Evolutionary conservation across 2,797 vertebrate species (phyloP).

Genomic region (Diglossa cyanea): DNA sequence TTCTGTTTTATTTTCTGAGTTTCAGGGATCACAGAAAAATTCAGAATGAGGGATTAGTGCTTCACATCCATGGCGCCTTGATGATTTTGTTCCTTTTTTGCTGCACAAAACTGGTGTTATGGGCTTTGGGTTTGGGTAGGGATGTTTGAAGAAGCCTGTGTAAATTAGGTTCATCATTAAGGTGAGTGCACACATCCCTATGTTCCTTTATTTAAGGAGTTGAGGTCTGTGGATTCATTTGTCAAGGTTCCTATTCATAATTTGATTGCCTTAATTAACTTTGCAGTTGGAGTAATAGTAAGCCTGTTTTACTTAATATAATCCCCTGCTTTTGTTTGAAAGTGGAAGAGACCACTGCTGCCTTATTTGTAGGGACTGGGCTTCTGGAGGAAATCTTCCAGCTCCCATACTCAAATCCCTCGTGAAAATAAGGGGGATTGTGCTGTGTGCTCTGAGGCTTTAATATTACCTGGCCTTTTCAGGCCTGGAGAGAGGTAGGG

Average conservation of each 20-base stretch:
- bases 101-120: accelerated
- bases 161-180: neutral
- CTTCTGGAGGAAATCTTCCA: neutral
- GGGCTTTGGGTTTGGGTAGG: neutral
- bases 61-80: neutral
- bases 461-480: neutral
- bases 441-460: neutral
- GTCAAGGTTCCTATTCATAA: neutral
- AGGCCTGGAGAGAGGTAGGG: neutral
- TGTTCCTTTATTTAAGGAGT: neutral
- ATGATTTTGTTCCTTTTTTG: neutral
- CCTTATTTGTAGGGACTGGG: neutral
- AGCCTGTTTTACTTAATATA: neutral
- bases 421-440: neutral
- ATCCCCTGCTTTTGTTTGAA: neutral
- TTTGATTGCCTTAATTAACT: neutral
- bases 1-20: neutral
- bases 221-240: neutral
- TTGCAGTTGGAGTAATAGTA: neutral
- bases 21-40: neutral
- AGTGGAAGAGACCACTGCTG: neutral
- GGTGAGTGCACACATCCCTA: neutral
- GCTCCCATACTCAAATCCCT: neutral
- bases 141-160: neutral
- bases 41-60: neutral